These are phyloP conservation scores for Distichodus sexfasciatus DNA, from an alignment of 2,797 vertebrate species.

Conservation along the genomic window DNA sequence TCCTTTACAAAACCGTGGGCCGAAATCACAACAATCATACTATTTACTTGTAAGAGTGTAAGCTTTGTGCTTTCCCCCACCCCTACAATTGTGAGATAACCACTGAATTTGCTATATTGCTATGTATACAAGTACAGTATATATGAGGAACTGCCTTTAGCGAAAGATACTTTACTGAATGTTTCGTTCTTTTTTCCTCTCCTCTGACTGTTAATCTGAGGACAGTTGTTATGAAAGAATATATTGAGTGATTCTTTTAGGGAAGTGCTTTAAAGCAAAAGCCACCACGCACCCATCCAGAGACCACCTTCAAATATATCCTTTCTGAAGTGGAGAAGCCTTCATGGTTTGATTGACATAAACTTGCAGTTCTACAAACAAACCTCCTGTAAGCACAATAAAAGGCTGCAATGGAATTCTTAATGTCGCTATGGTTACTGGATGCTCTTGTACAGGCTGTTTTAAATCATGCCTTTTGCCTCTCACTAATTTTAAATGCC, in stretches of 20 bases:
- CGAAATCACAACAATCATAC: constrained; percentile 88
- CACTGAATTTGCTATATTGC: constrained; percentile 99
- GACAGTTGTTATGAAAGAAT: constrained; percentile 87
- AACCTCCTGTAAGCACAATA: constrained; percentile 87
- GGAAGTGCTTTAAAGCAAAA: constrained; percentile 84
- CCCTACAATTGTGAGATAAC: constrained; percentile 98
- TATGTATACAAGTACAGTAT: constrained; percentile 96
- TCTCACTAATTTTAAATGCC: constrained; percentile 77
- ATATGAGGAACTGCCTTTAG: constrained; percentile 97
- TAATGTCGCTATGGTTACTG: constrained; percentile 85
- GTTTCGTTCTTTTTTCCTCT: constrained; percentile 76
- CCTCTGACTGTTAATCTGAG: constrained; percentile 80
- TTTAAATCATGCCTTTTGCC: constrained; percentile 81
- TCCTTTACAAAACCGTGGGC: constrained; percentile 82
- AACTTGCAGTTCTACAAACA: constrained; percentile 86
- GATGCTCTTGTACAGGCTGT: constrained; percentile 85
- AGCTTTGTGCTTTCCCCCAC: constrained; percentile 84
- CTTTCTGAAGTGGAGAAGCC: constrained; percentile 83
- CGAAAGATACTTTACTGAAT: constrained; percentile 98
- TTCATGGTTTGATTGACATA: constrained; percentile 82
- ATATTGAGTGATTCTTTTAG: constrained; percentile 91
- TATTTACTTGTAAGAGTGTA: constrained; percentile 99
- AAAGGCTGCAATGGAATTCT: constrained; percentile 87
- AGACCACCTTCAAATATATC: constrained; percentile 49
- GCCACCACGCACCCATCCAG: constrained; percentile 38